Evolutionary conservation across 2,888 invertebrate genomes (phyloP).

Genomic region (Eupsilia transversa): DNA sequence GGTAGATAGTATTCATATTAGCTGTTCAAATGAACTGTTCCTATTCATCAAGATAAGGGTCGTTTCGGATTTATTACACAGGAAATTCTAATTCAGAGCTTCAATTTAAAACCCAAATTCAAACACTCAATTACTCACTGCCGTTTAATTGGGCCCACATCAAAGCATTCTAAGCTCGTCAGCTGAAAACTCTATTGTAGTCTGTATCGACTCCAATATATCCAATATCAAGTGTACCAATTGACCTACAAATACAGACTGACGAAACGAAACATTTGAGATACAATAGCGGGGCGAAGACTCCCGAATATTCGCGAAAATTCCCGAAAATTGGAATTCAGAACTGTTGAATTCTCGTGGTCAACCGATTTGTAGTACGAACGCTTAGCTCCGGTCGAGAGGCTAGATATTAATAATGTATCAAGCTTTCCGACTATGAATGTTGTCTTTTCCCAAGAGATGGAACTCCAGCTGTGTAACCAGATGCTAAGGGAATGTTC

Average conservation of each 20-base stretch:
- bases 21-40: slow-evolving; percentile 9
- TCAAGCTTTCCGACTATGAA: slow-evolving; percentile 35
- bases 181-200: slow-evolving; percentile 4
- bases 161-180: slow-evolving; percentile 8
- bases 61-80: slow-evolving; percentile 33
- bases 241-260: slow-evolving; percentile 21
- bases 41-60: slow-evolving; percentile 7
- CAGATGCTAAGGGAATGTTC: slow-evolving; percentile 56
- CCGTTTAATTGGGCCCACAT: slow-evolving; percentile 20
- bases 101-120: slow-evolving; percentile 27
- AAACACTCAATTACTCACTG: slow-evolving; percentile 22
- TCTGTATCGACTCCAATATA: slow-evolving; percentile 32
- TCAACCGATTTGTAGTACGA: slow-evolving; percentile 48
- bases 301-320: slow-evolving; percentile 37
- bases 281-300: slow-evolving; percentile 28
- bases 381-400: slow-evolving; percentile 34
- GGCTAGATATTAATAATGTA: slow-evolving; percentile 56
- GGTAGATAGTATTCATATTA: slow-evolving; percentile 24
- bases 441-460: slow-evolving; percentile 51
- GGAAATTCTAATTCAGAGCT: slow-evolving; percentile 14
- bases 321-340: slow-evolving; percentile 40
- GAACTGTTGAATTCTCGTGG: slow-evolving; percentile 45
- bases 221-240: slow-evolving; percentile 30
- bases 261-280: slow-evolving; percentile 37
- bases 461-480: slow-evolving; percentile 40